Percentiles rank a stretch among this genome's conserved stretches.
These are phyloP conservation scores for Drosophila subsilvestris DNA, from an alignment of 2,888 invertebrate species.

Conservation along the genomic window DNA sequence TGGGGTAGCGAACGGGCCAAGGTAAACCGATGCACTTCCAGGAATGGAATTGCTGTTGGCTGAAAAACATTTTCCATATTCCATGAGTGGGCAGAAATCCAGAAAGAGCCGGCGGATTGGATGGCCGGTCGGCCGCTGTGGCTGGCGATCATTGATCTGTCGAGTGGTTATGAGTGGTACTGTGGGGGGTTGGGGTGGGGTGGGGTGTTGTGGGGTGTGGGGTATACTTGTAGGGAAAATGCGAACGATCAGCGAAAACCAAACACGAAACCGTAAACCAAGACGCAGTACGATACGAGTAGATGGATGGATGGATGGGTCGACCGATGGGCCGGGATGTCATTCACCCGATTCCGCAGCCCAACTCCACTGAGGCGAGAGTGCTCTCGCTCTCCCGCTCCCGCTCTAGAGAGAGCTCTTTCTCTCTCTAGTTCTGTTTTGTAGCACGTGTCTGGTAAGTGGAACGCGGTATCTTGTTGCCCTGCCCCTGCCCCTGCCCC, in stretches of 20 bases:
- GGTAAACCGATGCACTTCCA: conserved; percentile 30
- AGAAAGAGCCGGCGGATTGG: conserved; percentile 25
- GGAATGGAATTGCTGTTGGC: conserved; percentile 32
- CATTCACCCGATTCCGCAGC: neutral
- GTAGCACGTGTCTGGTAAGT: conserved; percentile 31
- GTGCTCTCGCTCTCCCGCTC: neutral
- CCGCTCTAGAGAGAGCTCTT: no score
- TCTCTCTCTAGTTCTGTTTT: neutral
- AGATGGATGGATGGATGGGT: neutral
- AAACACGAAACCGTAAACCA: conserved; percentile 28
- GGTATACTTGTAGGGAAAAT: no score
- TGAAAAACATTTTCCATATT: conserved; percentile 19
- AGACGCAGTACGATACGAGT: conserved; percentile 42
- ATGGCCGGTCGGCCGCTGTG: conserved; percentile 6
- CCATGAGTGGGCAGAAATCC: conserved; percentile 44
- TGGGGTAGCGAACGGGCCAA: neutral
- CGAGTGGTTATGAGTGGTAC: conserved; percentile 20
- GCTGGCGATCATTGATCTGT: conserved; percentile 42
- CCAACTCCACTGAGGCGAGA: neutral
- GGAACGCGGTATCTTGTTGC: conserved; percentile 18
- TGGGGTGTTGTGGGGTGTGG: no score
- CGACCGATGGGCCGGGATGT: neutral
- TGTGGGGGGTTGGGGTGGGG: no score
- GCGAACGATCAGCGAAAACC: conserved; percentile 71
- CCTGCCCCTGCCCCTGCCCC: no score